Evolutionary conservation across 1,140 invertebrate genomes (phyloP).

Genomic region (Atta texana): DNA sequence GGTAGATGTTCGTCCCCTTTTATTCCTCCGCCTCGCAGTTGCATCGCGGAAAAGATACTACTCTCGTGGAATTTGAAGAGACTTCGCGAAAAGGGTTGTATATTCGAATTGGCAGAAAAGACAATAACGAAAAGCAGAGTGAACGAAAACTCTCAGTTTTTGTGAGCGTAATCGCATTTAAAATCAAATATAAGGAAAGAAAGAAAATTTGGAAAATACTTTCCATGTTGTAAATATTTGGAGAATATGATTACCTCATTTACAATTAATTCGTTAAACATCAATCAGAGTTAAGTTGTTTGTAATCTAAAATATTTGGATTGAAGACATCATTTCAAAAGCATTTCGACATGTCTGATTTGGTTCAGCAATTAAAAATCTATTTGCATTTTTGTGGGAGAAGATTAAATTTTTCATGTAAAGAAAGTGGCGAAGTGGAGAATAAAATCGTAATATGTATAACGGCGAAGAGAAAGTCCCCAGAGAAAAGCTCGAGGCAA

Average conservation of each 20-base stretch:
- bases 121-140: slow-evolving; percentile 8
- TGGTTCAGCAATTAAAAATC: neutral
- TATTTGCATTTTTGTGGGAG: neutral
- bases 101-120: slow-evolving; percentile 10
- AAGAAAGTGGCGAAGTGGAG: neutral
- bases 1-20: slow-evolving; percentile 29
- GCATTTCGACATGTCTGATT: neutral
- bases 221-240: slow-evolving; percentile 6
- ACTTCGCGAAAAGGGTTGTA: neutral
- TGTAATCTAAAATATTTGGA: neutral
- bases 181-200: neutral
- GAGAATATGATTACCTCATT: neutral
- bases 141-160: neutral
- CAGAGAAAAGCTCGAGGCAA: slow-evolving; percentile 11
- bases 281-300: neutral
- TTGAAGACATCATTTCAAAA: neutral
- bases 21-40: slow-evolving; percentile 4
- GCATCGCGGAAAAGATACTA: slow-evolving; percentile 28
- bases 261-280: neutral
- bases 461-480: neutral
- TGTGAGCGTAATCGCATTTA: slow-evolving; percentile 19
- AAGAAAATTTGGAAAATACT: slow-evolving; percentile 19
- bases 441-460: slow-evolving; percentile 20
- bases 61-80: slow-evolving; percentile 37
- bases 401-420: slow-evolving; percentile 1